Evolutionary conservation across 2,113 vertebrate species (phyloP).

Genomic region (Platysteira castanea): DNA sequence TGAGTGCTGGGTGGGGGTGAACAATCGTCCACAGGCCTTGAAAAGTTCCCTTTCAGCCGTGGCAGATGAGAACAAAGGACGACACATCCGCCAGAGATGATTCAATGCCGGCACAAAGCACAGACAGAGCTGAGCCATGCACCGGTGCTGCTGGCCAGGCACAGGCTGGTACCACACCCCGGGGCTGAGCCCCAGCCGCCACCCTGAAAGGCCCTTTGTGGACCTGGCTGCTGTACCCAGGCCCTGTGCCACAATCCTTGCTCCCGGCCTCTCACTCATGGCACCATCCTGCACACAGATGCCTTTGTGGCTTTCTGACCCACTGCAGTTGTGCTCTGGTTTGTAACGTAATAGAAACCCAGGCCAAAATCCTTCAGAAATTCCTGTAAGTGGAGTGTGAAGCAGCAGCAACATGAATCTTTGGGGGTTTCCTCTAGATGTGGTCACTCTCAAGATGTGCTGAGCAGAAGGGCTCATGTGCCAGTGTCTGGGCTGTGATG

Average conservation of each 20-base stretch:
- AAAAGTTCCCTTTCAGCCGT: neutral
- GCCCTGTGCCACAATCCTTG: fast-evolving
- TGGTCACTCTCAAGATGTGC: neutral
- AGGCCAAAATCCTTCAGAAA: neutral
- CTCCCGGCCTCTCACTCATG: fast-evolving
- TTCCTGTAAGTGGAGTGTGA: neutral
- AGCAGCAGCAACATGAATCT: neutral
- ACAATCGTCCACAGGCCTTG: neutral
- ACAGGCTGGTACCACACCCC: neutral
- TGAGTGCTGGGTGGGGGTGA: neutral
- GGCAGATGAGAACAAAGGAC: neutral
- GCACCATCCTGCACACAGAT: neutral
- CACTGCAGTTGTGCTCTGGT: fast-evolving
- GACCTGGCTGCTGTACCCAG: neutral
- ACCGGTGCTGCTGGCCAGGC: neutral
- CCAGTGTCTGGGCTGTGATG: neutral
- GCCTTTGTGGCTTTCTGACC: neutral
- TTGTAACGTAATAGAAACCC: neutral
- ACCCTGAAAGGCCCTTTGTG: slow-evolving; percentile 17
- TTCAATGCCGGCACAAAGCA: neutral
- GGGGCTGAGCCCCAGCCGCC: neutral
- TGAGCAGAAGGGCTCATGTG: neutral
- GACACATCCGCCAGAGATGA: fast-evolving
- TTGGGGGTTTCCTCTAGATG: neutral
- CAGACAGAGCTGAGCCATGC: fast-evolving